phyloP scores from a whole-genome alignment of 2,888 invertebrate species.

The Erebia ligea region DNA sequence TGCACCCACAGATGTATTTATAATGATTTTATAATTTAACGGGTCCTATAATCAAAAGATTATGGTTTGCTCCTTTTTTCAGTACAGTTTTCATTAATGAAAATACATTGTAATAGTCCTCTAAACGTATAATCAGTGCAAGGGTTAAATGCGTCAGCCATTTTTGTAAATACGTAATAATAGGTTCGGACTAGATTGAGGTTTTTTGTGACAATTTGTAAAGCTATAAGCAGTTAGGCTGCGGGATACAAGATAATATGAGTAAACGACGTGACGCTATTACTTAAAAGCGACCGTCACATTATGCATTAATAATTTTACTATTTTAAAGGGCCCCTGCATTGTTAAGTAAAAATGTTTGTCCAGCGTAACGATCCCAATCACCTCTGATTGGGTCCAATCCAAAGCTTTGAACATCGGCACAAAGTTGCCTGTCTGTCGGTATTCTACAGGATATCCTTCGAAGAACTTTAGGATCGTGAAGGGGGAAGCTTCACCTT shows the following conservation, averaged over 20 bases:
- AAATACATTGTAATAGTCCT: constrained; percentile 26
- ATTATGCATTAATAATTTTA: background rate
- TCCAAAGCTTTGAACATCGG: too few relatives aligned
- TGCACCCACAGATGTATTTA: constrained; percentile 74
- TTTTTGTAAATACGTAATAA: constrained; percentile 70
- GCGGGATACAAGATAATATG: background rate
- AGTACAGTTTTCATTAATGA: constrained; percentile 74
- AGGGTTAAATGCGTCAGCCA: constrained; percentile 57
- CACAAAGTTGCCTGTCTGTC: too few relatives aligned
- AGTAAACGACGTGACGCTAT: background rate
- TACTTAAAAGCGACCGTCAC: background rate
- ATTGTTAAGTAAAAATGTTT: too few relatives aligned
- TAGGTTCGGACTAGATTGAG: constrained; percentile 51
- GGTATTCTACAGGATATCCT: too few relatives aligned
- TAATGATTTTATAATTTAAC: constrained; percentile 74
- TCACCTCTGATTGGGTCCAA: too few relatives aligned
- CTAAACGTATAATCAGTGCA: constrained; percentile 68
- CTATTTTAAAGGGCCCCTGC: too few relatives aligned
- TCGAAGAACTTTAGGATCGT: too few relatives aligned
- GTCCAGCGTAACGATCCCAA: too few relatives aligned
- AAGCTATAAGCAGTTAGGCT: constrained; percentile 10
- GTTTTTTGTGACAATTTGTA: constrained; percentile 42
- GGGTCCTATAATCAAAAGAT: constrained; percentile 75
- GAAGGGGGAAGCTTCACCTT: too few relatives aligned
- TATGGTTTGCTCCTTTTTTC: constrained; percentile 74